Base-by-base conservation (phyloP, 2,113 vertebrate genomes). In the Mesoclemmys tuberculata region DNA sequence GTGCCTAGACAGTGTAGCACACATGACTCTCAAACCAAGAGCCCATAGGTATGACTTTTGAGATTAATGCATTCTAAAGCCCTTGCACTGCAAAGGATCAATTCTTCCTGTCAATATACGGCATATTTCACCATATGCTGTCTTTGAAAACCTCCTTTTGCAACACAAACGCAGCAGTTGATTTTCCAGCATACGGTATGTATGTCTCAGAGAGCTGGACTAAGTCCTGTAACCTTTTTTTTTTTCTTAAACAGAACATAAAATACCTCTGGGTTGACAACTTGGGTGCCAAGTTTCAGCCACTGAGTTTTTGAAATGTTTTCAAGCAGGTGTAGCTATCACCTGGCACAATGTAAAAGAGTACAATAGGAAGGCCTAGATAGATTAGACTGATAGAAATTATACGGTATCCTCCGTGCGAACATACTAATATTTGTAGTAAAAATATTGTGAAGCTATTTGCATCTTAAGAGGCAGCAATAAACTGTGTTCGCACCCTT, bases 301-400 rank as follows among this genome's bases (percentile, higher is more conserved):
- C 55, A 64, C 54, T 80, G 82, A 85, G 82, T 90, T 90, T 90
- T 85, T 85, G 74, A 90, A 85, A 85, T 46, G 75, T 83, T 90
- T 90, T 90, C 82, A 90, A 90, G 82, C 89, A 85, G 89, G 82
- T 90, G 82, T 82, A 68, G 46, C 35, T 61, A 80, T 48, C 89
- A 90, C 82, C 89, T 90, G 89, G 82, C 84, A 58, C 49, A 85
- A 38, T 58, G 84, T 85, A 85, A 90, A 85, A 44, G 56, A 68
- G 89, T 61, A 80, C 82, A 80, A 90, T 68, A 80, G 56, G 78
- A 90, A 54, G 80, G 56, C 78, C 82, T 85, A 80, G 58, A 68
- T 46, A 54, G 46, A 79, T 85, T 79, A 85, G 52, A 58, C 52
- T 80, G 41, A 80, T 49, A 48, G n/a, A 68, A 54, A 41, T 55